phyloP scores from a whole-genome alignment of 2,797 vertebrate species.

The Liasis olivaceus region DNA sequence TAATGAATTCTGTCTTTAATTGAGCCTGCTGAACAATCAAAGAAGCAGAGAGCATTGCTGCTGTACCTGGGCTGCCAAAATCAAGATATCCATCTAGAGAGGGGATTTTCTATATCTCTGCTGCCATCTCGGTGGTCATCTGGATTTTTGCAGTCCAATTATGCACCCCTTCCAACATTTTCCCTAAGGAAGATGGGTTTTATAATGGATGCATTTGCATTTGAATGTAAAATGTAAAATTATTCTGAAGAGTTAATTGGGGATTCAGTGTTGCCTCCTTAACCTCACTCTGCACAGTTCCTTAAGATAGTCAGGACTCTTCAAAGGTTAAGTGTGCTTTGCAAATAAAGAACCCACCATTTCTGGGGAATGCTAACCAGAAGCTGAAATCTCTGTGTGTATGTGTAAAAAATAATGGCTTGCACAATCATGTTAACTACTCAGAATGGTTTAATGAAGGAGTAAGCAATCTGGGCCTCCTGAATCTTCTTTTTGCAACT shows the following conservation, averaged over 20 bases:
- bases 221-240: background rate
- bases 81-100: background rate
- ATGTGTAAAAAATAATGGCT: no score
- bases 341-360: no score
- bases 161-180: background rate
- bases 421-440: no score
- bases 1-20: background rate
- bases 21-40: background rate
- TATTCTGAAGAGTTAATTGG: background rate
- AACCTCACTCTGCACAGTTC: background rate
- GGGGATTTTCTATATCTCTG: background rate
- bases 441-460: background rate
- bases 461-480: background rate
- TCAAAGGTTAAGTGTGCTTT: background rate
- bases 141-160: background rate
- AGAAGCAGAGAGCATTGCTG: background rate
- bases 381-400: no score
- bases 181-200: background rate
- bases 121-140: background rate
- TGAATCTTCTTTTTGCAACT: background rate
- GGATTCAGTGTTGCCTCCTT: background rate
- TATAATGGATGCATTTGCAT: background rate
- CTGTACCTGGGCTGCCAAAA: background rate
- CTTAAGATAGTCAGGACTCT: background rate
- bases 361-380: no score